Conservation (phyloP, 2,888 invertebrate genomes). For the Pammene fasciana region DNA sequence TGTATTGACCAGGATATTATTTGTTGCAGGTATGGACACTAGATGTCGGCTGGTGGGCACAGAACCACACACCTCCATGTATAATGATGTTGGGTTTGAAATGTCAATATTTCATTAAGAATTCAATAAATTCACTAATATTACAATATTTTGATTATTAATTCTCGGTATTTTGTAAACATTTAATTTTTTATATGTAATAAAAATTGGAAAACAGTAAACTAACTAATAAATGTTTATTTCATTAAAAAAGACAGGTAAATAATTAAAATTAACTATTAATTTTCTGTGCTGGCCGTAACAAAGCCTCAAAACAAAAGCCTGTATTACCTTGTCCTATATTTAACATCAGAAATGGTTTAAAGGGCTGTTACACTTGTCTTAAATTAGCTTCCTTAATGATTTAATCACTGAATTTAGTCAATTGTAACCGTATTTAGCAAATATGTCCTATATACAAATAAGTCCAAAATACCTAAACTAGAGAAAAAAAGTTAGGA, state of each 20-base stretch:
- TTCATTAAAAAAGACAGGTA: conserved; percentile 48
- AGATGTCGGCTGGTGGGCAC: conserved; percentile 48
- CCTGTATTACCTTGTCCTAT: no score
- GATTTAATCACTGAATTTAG: no score
- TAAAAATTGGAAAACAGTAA: conserved; percentile 53
- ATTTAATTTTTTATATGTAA: conserved; percentile 56
- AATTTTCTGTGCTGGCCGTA: no score
- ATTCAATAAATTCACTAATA: conserved; percentile 69
- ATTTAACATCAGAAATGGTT: no score
- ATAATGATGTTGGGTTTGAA: conserved; percentile 59
- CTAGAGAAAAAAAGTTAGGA: no score
- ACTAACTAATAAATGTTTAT: conserved; percentile 52
- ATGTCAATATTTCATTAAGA: conserved; percentile 71
- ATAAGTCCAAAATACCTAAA: no score
- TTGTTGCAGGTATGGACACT: conserved; percentile 80
- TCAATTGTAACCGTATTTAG: no score
- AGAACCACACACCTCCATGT: conserved; percentile 46
- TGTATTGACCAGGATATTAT: conserved; percentile 16
- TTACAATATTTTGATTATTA: conserved; percentile 69
- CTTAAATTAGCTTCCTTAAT: no score
- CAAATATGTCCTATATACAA: no score
- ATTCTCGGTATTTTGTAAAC: conserved; percentile 58
- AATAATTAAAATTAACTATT: no score
- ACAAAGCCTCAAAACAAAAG: no score
- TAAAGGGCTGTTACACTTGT: no score